phyloP scores from a whole-genome alignment of 2,888 invertebrate genomes.

The Sesia apiformis region DNA sequence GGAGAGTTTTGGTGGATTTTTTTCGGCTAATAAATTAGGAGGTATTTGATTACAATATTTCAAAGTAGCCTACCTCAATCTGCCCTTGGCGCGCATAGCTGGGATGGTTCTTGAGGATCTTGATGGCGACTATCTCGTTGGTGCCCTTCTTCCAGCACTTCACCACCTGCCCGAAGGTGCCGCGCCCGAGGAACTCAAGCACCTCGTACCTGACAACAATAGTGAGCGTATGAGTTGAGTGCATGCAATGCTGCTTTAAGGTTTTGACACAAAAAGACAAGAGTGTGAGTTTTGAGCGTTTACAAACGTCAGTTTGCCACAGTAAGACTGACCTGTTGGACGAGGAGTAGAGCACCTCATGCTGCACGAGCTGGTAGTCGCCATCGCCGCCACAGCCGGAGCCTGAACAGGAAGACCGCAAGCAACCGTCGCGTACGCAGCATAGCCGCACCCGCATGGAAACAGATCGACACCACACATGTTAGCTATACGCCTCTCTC shows the following conservation, averaged over 20 bases:
- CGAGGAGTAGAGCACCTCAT: constrained; percentile 97
- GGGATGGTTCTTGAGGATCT: constrained; percentile 99
- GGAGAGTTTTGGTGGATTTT: too few species aligned
- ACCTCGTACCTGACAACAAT: constrained; percentile 78
- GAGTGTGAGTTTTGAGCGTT: too few species aligned
- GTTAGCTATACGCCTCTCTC: too few species aligned
- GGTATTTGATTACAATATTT: too few species aligned
- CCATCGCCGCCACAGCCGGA: constrained; percentile 93
- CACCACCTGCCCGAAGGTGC: constrained; percentile 99
- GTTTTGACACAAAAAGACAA: too few species aligned
- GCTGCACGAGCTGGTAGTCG: constrained; percentile 98
- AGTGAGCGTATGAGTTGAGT: not conserved
- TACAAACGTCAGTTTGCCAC: too few species aligned
- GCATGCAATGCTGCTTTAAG: too few species aligned
- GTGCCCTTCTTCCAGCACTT: constrained; percentile 99
- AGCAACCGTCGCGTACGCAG: constrained; percentile 40
- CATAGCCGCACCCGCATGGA: constrained; percentile 38
- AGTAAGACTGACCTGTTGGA: constrained; percentile 84
- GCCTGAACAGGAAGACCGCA: constrained; percentile 50
- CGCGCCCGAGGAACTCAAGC: constrained; percentile 98
- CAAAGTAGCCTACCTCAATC: constrained; percentile 85
- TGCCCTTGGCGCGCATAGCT: constrained; percentile 99
- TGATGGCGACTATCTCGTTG: constrained; percentile 99
- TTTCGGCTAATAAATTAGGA: too few species aligned
- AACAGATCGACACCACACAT: too few species aligned